Evolutionary conservation across 1,140 invertebrate species (phyloP), one percentile per base, ranked within the genome.

Genomic region (Chrysoperla carnea): DNA sequence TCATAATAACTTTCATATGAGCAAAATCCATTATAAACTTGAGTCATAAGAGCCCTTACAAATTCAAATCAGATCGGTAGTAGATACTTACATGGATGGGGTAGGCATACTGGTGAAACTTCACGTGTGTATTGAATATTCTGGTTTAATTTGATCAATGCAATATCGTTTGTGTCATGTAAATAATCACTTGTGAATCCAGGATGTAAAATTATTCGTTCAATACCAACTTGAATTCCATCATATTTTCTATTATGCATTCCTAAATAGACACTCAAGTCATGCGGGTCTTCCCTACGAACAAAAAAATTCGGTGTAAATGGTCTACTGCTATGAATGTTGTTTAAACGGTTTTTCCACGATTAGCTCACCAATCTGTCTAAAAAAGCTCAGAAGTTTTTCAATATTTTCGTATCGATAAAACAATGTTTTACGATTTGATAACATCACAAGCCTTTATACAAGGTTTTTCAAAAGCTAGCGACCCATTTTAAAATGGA

Each of bases 91-190:
- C 70, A 63, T 55, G 60, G 54, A 29, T 44, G 40, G 6, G 72
- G 70, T 17, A 77, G 52, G 45, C 75, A 78, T 37, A 69, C 59
- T 0, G 75, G 72, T 27, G 56, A 47, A 23, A 76, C 59, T 2
- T 51, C 58, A 0, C 58, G 51, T 37, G 46, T 52, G 37, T 63
- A 68, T 23, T 41, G n/a, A 1, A 70, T 58, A 7, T 64, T 59
- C 28, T 59, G 40, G 39, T 64, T 54, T 3, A 75, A 52, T 41
- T 64, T 70, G 1, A 66, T 60, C 6, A 77, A 52, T 1, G 73
- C 72, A 31, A 77, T 72, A 49, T 78, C 75, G 46, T 75, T 71
- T 38, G 59, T 63, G 43, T 70, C 68, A 38, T 67, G 52, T 1
- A 67, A 51, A 2, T 55, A 52, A 39, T 64, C 62, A 1, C 65